Conservation (phyloP, 2,888 invertebrate genomes). For the Dryocosmus kuriphilus region DNA sequence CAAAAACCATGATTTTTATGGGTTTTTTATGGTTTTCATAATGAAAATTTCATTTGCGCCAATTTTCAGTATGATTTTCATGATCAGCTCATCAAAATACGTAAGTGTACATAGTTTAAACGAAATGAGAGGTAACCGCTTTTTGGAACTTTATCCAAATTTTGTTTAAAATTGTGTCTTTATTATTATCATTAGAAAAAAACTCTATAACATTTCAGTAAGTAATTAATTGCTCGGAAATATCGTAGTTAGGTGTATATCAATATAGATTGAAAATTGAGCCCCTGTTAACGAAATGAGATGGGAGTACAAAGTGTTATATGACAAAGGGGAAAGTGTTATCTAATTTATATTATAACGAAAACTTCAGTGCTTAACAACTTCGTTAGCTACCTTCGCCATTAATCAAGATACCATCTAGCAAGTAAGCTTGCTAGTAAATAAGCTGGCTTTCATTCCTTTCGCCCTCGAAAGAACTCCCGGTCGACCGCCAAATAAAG, state of each 20-base stretch:
- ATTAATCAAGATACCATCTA: slow-evolving; percentile 57
- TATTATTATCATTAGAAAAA: neutral
- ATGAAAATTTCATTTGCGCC: no score
- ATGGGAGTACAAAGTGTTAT: neutral
- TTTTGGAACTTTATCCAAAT: no score
- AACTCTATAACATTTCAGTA: neutral
- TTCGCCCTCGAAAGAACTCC: slow-evolving; percentile 52
- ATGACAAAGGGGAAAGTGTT: neutral
- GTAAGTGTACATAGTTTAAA: no score
- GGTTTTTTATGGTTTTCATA: no score
- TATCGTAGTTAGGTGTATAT: neutral
- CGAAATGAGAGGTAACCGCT: no score
- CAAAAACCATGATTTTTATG: no score
- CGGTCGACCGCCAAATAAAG: slow-evolving; percentile 49
- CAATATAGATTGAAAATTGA: neutral
- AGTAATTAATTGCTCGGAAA: neutral
- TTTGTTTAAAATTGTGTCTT: no score
- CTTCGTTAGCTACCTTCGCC: slow-evolving; percentile 51
- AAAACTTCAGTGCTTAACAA: slow-evolving; percentile 40
- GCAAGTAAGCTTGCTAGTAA: slow-evolving; percentile 42
- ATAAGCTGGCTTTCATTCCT: slow-evolving; percentile 39
- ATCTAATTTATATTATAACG: slow-evolving; percentile 29
- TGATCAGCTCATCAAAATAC: no score
- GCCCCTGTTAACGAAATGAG: neutral
- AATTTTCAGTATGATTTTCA: no score